These are phyloP conservation scores for Heteronetta atricapilla DNA, from an alignment of 2,113 vertebrate genomes.

Conservation along the genomic window DNA sequence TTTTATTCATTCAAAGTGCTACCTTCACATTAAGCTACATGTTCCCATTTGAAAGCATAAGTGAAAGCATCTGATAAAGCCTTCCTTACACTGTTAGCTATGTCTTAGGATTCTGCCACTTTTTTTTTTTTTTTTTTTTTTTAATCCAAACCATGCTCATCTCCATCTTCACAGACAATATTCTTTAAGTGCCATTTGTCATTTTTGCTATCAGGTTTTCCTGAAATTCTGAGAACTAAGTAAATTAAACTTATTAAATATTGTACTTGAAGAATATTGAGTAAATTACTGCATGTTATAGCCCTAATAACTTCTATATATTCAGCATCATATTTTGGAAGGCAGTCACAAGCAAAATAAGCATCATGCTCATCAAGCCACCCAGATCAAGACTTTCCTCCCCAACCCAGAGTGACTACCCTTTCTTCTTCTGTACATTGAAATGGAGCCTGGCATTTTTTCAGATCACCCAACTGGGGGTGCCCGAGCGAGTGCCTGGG, in stretches of 20 bases:
- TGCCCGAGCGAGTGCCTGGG: rapidly evolving
- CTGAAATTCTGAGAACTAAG: background rate
- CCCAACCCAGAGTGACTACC: background rate
- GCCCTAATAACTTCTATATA: background rate
- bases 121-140: background rate
- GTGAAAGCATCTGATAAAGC: background rate
- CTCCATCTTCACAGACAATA: background rate
- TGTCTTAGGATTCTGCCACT: background rate
- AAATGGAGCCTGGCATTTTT: background rate
- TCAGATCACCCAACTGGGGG: too few species aligned
- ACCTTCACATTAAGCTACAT: background rate
- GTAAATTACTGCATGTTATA: background rate
- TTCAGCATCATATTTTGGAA: background rate
- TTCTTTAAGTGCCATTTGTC: background rate
- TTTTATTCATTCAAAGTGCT: background rate
- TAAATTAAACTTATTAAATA: background rate
- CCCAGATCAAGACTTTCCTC: background rate
- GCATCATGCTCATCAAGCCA: background rate
- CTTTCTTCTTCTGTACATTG: rapidly evolving
- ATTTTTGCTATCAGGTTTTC: background rate
- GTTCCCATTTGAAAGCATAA: background rate
- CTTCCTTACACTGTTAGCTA: background rate
- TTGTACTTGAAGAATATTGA: rapidly evolving
- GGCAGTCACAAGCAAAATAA: background rate
- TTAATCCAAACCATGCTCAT: background rate